Conservation (phyloP, 2,888 invertebrate species). For the Calameuta idolon region DNA sequence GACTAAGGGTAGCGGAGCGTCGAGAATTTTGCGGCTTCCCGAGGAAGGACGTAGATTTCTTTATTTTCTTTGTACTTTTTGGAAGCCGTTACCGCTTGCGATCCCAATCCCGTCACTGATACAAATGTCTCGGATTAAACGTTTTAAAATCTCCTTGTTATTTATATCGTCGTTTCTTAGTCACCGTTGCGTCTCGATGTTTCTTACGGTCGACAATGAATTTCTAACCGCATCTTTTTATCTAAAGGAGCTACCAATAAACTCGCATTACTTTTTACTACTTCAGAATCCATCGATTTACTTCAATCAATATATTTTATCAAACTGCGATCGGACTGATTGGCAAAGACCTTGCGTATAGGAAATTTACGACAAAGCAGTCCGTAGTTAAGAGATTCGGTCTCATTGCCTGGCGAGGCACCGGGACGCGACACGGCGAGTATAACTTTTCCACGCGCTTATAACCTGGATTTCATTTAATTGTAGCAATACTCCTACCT, state of each 20-base stretch:
- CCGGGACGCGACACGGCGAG: neutral
- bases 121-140: slow-evolving; percentile 50
- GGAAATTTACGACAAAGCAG: neutral
- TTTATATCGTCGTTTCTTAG: slow-evolving; percentile 41
- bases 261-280: neutral
- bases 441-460: neutral
- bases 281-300: neutral
- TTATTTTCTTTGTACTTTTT: slow-evolving; percentile 37
- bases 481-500: neutral
- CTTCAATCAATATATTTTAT: neutral
- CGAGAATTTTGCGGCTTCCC: slow-evolving; percentile 34
- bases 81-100: slow-evolving; percentile 12
- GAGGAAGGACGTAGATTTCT: slow-evolving; percentile 35
- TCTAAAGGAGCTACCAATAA: neutral
- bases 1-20: slow-evolving; percentile 40
- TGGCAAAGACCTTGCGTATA: neutral
- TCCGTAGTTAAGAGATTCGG: neutral
- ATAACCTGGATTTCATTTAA: neutral
- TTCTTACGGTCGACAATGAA: neutral
- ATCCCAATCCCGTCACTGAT: slow-evolving; percentile 33
- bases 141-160: slow-evolving; percentile 38
- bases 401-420: neutral
- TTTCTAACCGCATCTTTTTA: neutral
- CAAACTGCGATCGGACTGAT: neutral
- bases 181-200: neutral